Evolutionary conservation across 2,797 vertebrate species (phyloP), one percentile per base, ranked within the genome.

Genomic region (Galago senegalensis): DNA sequence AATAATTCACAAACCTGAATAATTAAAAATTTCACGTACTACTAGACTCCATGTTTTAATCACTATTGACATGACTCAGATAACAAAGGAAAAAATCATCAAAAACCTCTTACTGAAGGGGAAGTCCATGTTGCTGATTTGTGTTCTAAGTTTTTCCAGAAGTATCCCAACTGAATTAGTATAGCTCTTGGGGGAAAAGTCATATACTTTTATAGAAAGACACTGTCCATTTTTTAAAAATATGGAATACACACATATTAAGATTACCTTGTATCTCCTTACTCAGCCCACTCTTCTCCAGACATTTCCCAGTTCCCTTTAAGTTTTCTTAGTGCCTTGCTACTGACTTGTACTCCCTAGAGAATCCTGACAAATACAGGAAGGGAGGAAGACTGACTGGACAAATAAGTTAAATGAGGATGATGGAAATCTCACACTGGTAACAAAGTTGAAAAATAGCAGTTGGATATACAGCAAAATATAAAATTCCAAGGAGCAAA

Each of bases 1-100:
- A 87, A 37, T 53, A 77, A 94, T 34, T 89, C 70, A 56, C 70
- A 92, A 95, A 58, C 58, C 43, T 92, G 89, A 94, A 96, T 94
- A 96, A 90, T 95, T 92, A 87, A 95, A 93, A 73, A 61, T 69
- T 92, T 87, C 2, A 0, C 87, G 16, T 95, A 69, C 56, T 65
- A 37, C 76, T 73, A 69, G 46, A 86, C 9, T 58, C 49, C 79
- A 76, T 29, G 56, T 89, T 94, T 93, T 91, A 87, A 53, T 93
- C 75, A 49, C 88, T 63, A 16, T 93, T 91, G 91, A 88, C 58
- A 49, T 34, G 53, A 86, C 73, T 81, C 58, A 76, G 67, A 81
- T 85, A 93, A 95, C 34, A 67, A 77, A 93, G 11, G 27, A 16
- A 92, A 72, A 53, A 56, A 25, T 95, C 80, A 91, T 89, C 60